Evolutionary conservation across 2,888 invertebrate genomes (phyloP).

Genomic region (Vesta saturnalis): DNA sequence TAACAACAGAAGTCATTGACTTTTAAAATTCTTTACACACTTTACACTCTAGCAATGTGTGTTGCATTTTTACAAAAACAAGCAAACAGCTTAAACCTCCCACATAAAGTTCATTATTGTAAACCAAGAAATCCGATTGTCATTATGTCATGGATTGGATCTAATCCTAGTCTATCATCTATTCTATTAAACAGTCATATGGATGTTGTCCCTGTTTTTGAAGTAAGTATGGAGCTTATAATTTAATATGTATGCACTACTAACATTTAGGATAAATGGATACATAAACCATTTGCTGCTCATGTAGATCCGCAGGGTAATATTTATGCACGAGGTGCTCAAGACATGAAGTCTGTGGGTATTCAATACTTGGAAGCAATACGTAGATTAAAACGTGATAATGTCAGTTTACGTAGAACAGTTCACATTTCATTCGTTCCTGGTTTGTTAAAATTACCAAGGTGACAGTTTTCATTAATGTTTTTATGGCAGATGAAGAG

Average conservation of each 20-base stretch:
- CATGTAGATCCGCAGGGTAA: slow-evolving; percentile 85
- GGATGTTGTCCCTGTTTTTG: slow-evolving; percentile 93
- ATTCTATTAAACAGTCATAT: slow-evolving; percentile 90
- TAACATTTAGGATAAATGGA: slow-evolving; percentile 84
- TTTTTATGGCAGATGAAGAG: slow-evolving; percentile 78
- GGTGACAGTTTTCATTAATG: neutral
- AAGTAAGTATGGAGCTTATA: slow-evolving; percentile 54
- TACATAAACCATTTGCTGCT: slow-evolving; percentile 87
- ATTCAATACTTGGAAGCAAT: slow-evolving; percentile 83
- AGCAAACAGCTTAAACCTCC: slow-evolving; percentile 73
- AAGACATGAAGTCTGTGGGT: slow-evolving; percentile 87
- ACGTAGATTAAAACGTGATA: slow-evolving; percentile 69
- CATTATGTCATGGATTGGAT: slow-evolving; percentile 81
- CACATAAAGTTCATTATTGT: slow-evolving; percentile 66
- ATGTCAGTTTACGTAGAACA: slow-evolving; percentile 69
- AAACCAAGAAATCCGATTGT: slow-evolving; percentile 76
- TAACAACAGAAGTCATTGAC: slow-evolving; percentile 53
- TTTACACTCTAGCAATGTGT: slow-evolving; percentile 68
- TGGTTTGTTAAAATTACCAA: slow-evolving; percentile 59
- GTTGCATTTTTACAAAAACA: slow-evolving; percentile 74
- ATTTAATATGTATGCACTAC: neutral
- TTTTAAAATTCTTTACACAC: neutral
- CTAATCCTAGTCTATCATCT: slow-evolving; percentile 71
- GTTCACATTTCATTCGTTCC: slow-evolving; percentile 79
- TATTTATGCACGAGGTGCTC: slow-evolving; percentile 81